Conservation (phyloP, 2,797 vertebrate species). For the Pitangus sulphuratus region DNA sequence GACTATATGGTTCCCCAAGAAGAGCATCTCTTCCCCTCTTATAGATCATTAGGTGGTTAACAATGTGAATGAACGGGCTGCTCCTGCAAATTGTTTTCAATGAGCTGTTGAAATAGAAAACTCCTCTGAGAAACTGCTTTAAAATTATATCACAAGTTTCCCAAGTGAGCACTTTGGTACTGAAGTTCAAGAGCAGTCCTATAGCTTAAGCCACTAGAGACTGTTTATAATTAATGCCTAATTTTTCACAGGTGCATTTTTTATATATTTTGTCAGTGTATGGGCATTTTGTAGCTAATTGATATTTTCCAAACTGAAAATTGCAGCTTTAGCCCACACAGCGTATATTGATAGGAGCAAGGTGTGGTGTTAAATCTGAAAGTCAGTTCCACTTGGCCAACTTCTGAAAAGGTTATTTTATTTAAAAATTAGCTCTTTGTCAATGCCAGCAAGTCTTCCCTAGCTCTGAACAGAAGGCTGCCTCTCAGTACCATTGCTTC, state of each 20-base stretch:
- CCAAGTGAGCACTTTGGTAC: neutral
- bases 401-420: conserved; percentile 6
- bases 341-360: neutral
- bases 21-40: neutral
- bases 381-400: neutral
- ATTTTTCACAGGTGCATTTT: conserved; percentile 26
- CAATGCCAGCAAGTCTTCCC: neutral
- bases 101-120: conserved; percentile 35
- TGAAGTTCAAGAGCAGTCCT: neutral
- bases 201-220: neutral
- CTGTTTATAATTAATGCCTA: neutral
- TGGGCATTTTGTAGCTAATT: conserved; percentile 45
- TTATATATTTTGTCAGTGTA: neutral
- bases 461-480: conserved; percentile 30
- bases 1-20: neutral
- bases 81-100: conserved; percentile 18
- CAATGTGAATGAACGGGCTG: neutral
- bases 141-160: conserved; percentile 22
- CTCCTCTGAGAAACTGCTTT: neutral
- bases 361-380: conserved; percentile 31
- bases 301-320: conserved; percentile 41
- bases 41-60: conserved; percentile 7
- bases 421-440: conserved; percentile 55
- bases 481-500: neutral
- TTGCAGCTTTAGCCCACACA: conserved; percentile 18